phyloP scores from a whole-genome alignment of 2,888 invertebrate genomes.

The Chymomyza fuscimana region DNA sequence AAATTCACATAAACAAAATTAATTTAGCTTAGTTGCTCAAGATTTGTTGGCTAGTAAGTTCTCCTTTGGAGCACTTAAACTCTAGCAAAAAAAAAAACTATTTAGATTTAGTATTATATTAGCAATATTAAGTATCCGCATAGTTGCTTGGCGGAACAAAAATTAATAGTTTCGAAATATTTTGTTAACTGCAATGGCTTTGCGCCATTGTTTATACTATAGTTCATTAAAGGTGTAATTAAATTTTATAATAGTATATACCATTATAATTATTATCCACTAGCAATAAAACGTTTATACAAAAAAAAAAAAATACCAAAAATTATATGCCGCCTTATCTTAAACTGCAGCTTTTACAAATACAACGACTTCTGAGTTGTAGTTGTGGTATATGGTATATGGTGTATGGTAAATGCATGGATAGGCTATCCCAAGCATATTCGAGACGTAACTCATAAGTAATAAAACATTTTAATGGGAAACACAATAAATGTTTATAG shows the following conservation, averaged over 20 bases:
- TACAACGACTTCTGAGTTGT: background rate
- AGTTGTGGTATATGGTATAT: background rate
- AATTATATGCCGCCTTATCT: background rate
- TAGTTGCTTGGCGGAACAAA: background rate
- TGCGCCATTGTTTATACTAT: background rate
- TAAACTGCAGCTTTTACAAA: background rate
- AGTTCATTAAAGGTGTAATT: background rate
- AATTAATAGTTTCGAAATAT: background rate
- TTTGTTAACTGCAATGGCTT: background rate
- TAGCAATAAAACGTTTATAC: background rate
- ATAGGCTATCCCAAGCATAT: background rate
- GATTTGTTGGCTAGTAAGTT: too few species aligned
- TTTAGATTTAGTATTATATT: too few species aligned
- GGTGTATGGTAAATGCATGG: background rate
- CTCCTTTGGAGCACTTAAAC: too few species aligned
- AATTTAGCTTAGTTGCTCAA: too few species aligned
- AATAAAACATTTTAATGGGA: slow-evolving; percentile 39
- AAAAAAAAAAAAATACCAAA: background rate
- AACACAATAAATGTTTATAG: slow-evolving; percentile 36
- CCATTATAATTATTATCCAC: background rate
- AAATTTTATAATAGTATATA: background rate
- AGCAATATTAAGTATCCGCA: background rate
- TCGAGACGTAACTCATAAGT: slow-evolving; percentile 27
- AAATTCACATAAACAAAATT: too few species aligned
- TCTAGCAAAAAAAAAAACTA: too few species aligned